Conservation (phyloP, 2,888 invertebrate species). For the Pachliopta kotzebuea region DNA sequence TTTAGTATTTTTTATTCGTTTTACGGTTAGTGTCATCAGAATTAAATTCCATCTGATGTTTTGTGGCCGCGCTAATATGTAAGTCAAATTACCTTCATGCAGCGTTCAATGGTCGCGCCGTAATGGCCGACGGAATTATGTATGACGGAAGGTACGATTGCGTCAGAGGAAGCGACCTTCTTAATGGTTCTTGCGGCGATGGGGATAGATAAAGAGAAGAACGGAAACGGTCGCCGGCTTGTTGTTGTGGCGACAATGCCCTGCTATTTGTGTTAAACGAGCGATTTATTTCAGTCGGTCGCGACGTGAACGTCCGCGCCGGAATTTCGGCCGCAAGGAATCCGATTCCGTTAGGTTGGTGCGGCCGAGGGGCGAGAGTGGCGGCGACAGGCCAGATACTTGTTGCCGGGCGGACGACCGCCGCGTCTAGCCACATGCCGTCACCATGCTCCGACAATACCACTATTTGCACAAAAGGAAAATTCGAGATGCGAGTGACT, state of each 20-base stretch:
- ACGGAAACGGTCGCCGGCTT: conserved; percentile 72
- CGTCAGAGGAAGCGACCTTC: conserved; percentile 54
- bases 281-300: conserved; percentile 78
- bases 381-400: conserved; percentile 36
- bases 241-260: conserved; percentile 75
- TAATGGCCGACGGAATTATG: conserved; percentile 43
- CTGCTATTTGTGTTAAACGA: conserved; percentile 78
- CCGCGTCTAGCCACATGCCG: conserved; percentile 43
- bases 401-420: conserved; percentile 39
- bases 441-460: conserved; percentile 57
- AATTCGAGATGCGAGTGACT: conserved; percentile 75
- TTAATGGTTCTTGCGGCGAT: conserved; percentile 34
- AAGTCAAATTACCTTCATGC: conserved; percentile 48
- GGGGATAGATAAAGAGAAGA: conserved; percentile 62
- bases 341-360: conserved; percentile 70
- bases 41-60: conserved; percentile 43
- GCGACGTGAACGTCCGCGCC: conserved; percentile 75
- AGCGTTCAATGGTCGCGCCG: conserved; percentile 34
- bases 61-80: conserved; percentile 38
- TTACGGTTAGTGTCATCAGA: conserved; percentile 22
- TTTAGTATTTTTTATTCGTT: conserved; percentile 7
- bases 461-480: conserved; percentile 68
- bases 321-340: conserved; percentile 77
- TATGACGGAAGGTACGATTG: conserved; percentile 52
- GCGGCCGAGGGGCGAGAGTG: conserved; percentile 40